phyloP scores from a whole-genome alignment of 1,140 invertebrate species.

The Nixonia krombeini region DNA sequence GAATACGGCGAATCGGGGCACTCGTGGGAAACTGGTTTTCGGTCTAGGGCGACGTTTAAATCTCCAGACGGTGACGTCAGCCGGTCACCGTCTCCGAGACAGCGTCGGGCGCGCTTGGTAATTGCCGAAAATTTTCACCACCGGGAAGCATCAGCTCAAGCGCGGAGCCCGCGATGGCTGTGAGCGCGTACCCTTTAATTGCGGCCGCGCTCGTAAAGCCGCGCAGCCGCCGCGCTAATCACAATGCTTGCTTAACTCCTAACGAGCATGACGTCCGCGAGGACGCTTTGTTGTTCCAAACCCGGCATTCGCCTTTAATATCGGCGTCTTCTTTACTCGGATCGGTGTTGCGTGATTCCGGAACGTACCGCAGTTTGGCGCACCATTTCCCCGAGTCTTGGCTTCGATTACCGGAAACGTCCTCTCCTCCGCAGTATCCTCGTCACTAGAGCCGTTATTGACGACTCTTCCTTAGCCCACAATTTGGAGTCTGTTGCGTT shows the following conservation, averaged over 20 bases:
- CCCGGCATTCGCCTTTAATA: background rate
- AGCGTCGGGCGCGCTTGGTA: conserved; percentile 22
- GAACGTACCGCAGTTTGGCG: background rate
- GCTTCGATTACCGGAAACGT: background rate
- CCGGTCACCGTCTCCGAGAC: conserved; percentile 11
- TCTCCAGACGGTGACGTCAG: conserved; percentile 62
- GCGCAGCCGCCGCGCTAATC: background rate
- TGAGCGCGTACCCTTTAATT: background rate
- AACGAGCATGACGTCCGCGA: no score
- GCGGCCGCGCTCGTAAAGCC: background rate
- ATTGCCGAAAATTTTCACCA: conserved; percentile 43
- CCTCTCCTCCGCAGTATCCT: no score
- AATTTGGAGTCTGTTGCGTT: no score
- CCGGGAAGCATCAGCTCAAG: conserved; percentile 6
- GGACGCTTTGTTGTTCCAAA: no score
- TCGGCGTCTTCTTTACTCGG: conserved; percentile 12
- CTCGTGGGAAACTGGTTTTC: conserved; percentile 60
- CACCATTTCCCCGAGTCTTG: conserved; percentile 12
- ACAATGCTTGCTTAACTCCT: background rate
- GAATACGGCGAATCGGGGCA: conserved; percentile 6
- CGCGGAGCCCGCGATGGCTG: background rate
- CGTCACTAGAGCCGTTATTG: no score
- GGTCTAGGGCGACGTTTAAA: conserved; percentile 56
- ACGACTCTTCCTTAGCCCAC: no score
- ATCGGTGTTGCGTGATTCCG: conserved; percentile 3